Evolutionary conservation across 2,113 vertebrate genomes (phyloP).

Genomic region (Scolopax mira): DNA sequence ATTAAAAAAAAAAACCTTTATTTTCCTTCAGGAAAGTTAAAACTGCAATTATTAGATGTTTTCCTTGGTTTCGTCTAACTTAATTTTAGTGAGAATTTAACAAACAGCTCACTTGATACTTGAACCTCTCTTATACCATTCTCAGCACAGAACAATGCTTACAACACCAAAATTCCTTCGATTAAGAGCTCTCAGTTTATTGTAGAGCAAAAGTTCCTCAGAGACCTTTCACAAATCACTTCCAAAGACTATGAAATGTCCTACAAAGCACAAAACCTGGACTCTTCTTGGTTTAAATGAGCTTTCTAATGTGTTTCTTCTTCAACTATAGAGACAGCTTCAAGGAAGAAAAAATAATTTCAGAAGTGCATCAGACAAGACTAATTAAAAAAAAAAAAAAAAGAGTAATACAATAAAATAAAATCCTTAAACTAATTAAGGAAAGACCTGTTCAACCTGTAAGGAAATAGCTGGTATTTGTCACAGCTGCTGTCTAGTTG

Average conservation of each 20-base stretch:
- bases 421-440: not conserved
- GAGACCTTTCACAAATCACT: not conserved
- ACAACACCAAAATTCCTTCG: not conserved
- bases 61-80: not conserved
- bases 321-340: not conserved
- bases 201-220: not conserved
- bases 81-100: not conserved
- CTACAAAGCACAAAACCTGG: not conserved
- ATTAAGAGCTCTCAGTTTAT: not conserved
- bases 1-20: fast-evolving
- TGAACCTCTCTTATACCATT: not conserved
- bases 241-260: not conserved
- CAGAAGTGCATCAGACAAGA: not conserved
- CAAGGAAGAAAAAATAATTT: not conserved
- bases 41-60: not conserved
- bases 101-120: not conserved
- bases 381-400: not conserved
- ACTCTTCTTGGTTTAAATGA: not conserved
- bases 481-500: not conserved
- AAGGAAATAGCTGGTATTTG: not conserved
- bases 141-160: not conserved
- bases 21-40: not conserved
- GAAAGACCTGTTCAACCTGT: not conserved
- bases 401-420: not conserved
- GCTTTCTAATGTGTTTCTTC: not conserved